A percentile compares a stretch with the other conserved stretches of the same genome.
Evolutionary conservation across 2,113 vertebrate genomes (phyloP).

Genomic region (Lophochroa leadbeateri): DNA sequence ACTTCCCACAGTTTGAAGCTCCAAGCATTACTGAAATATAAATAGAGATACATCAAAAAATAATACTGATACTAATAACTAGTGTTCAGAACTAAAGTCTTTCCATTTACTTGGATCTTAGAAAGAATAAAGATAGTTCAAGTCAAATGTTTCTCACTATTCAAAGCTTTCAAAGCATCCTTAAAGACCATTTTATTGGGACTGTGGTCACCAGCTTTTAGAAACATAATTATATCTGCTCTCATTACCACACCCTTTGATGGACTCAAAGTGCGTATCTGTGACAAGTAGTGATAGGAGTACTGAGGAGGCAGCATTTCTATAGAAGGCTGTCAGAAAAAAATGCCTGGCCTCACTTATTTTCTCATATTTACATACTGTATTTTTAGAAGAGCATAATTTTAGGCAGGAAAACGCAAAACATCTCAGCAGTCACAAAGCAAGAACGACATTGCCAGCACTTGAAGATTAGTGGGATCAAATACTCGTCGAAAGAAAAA

Average conservation of each 20-base stretch:
- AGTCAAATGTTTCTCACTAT: neutral
- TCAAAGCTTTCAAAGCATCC: neutral
- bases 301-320: neutral
- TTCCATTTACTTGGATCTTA: neutral
- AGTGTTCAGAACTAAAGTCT: neutral
- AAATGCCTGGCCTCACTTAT: neutral
- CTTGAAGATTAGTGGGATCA: constrained; percentile 41
- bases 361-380: neutral
- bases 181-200: constrained; percentile 6
- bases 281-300: neutral
- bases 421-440: constrained; percentile 18
- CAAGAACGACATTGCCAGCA: constrained; percentile 3
- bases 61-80: neutral
- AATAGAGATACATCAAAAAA: neutral
- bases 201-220: neutral
- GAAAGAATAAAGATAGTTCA: neutral
- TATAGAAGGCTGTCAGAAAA: constrained; percentile 2
- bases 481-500: constrained; percentile 38
- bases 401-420: constrained; percentile 31
- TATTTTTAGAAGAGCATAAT: constrained; percentile 32
- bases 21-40: neutral
- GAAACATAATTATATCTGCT: constrained; percentile 1
- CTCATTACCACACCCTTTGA: constrained; percentile 33
- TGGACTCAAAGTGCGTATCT: neutral
- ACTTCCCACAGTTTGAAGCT: neutral